A percentile compares a stretch with the other conserved stretches of the same genome.
Evolutionary conservation across 2,113 vertebrate genomes (phyloP).

Genomic region (Coryphaenoides rupestris): DNA sequence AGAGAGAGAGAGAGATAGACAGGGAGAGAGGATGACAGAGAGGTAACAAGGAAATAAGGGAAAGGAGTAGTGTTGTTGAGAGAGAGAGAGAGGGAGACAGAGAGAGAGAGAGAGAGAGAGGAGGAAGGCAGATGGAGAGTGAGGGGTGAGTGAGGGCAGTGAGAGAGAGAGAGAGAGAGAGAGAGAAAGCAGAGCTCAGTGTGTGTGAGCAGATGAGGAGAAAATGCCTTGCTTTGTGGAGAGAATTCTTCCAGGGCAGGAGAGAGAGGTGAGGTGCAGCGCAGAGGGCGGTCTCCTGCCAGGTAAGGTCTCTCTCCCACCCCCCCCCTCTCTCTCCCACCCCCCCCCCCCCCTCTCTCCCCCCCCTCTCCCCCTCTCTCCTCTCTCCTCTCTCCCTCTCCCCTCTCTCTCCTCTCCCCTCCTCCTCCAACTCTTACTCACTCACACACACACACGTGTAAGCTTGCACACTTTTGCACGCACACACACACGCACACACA

Average conservation of each 20-base stretch:
- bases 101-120: slow-evolving; percentile 32
- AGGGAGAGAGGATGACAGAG: slow-evolving; percentile 52
- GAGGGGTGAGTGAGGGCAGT: slow-evolving; percentile 44
- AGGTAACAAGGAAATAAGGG: slow-evolving; percentile 43
- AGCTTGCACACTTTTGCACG: not conserved
- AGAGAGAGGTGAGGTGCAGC: slow-evolving; percentile 75
- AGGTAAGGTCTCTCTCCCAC: slow-evolving; percentile 62
- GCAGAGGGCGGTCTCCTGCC: slow-evolving; percentile 72
- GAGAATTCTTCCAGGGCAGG: slow-evolving; percentile 77
- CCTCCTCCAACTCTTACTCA: not conserved
- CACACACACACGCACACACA: not conserved
- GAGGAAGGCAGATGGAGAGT: slow-evolving; percentile 12
- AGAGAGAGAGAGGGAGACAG: slow-evolving; percentile 42
- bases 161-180: slow-evolving; percentile 9
- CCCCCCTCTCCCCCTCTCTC: slow-evolving; percentile 7
- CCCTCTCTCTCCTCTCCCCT: slow-evolving; percentile 3
- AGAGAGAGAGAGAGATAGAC: slow-evolving; percentile 40
- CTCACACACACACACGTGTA: not conserved
- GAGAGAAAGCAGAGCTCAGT: slow-evolving; percentile 49
- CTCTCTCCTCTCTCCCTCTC: not conserved
- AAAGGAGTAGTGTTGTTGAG: slow-evolving; percentile 53
- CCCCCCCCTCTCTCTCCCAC: slow-evolving; percentile 10
- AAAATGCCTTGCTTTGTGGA: slow-evolving; percentile 83
- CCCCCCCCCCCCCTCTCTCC: not conserved
- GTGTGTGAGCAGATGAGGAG: slow-evolving; percentile 67